phyloP scores from a whole-genome alignment of 2,888 invertebrate genomes.

The Agonum fuliginosum region DNA sequence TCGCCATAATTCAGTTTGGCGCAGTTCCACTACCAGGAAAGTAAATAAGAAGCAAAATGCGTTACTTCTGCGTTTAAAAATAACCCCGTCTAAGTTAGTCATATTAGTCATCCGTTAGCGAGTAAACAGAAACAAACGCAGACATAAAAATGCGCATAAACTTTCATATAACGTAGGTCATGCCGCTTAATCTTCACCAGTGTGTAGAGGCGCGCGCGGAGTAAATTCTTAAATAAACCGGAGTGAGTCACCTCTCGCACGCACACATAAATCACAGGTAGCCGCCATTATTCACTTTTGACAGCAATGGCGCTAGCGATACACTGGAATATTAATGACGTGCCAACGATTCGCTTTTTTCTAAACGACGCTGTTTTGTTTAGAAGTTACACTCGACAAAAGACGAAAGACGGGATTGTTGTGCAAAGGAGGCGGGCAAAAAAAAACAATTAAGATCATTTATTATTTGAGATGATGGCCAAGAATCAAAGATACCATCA shows the following conservation, averaged over 20 bases:
- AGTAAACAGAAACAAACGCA: neutral
- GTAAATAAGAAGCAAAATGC: neutral
- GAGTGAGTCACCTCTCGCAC: neutral
- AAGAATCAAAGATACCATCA: too few relatives aligned
- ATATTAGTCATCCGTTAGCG: neutral
- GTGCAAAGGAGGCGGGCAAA: neutral
- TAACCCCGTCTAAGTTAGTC: neutral
- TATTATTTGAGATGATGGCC: neutral
- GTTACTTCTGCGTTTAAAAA: too few relatives aligned
- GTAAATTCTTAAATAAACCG: slow-evolving; percentile 1
- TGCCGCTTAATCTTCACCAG: too few relatives aligned
- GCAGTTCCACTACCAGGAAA: too few relatives aligned
- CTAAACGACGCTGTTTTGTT: slow-evolving; percentile 32
- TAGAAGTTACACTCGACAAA: slow-evolving; percentile 33
- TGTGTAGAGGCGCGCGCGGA: neutral
- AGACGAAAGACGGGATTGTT: slow-evolving; percentile 27
- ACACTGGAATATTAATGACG: slow-evolving; percentile 20
- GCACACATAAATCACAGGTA: slow-evolving; percentile 31
- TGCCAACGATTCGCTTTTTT: slow-evolving; percentile 39
- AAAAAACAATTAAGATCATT: slow-evolving; percentile 32
- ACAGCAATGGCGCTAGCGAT: slow-evolving; percentile 29
- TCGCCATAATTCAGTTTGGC: too few relatives aligned
- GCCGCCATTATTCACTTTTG: slow-evolving; percentile 24
- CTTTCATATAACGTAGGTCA: slow-evolving; percentile 18
- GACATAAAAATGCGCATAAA: slow-evolving; percentile 7